Evolutionary conservation across 2,888 invertebrate species (phyloP).

Genomic region (Xestia ashworthii): DNA sequence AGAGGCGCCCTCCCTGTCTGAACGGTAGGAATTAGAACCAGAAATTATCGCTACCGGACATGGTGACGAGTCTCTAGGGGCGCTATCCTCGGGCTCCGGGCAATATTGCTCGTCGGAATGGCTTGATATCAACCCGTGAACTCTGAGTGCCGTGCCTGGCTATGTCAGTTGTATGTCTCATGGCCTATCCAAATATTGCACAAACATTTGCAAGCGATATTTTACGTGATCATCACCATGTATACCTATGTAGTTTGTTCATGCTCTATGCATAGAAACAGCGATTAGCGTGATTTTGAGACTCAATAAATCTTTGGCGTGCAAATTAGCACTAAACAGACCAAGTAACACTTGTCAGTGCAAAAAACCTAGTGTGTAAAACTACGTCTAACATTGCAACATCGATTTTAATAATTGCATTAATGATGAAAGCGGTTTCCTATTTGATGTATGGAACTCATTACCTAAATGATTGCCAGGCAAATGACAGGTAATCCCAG

Average conservation of each 20-base stretch:
- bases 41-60: conserved; percentile 74
- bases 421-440: conserved; percentile 66
- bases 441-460: conserved; percentile 8
- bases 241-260: background rate
- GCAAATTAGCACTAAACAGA: conserved; percentile 1
- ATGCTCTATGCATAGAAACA: background rate
- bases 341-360: background rate
- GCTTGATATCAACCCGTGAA: conserved; percentile 77
- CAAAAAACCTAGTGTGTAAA: background rate
- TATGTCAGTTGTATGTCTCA: conserved; percentile 76
- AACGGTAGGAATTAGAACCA: conserved; percentile 78
- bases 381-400: background rate
- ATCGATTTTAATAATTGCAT: conserved; percentile 23
- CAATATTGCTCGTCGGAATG: conserved; percentile 76
- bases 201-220: background rate
- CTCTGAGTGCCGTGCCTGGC: conserved; percentile 68
- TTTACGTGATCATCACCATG: conserved; percentile 1
- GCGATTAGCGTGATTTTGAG: conserved; percentile 7
- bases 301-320: too few species aligned
- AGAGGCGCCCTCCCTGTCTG: conserved; percentile 77
- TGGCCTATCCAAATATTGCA: conserved; percentile 67
- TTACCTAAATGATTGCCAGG: conserved; percentile 11
- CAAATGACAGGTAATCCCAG: conserved; percentile 12
- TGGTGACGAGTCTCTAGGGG: conserved; percentile 75
- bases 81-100: conserved; percentile 76